These are phyloP conservation scores for Sphecodes monilicornis DNA, from an alignment of 2,888 invertebrate species.

Conservation along the genomic window DNA sequence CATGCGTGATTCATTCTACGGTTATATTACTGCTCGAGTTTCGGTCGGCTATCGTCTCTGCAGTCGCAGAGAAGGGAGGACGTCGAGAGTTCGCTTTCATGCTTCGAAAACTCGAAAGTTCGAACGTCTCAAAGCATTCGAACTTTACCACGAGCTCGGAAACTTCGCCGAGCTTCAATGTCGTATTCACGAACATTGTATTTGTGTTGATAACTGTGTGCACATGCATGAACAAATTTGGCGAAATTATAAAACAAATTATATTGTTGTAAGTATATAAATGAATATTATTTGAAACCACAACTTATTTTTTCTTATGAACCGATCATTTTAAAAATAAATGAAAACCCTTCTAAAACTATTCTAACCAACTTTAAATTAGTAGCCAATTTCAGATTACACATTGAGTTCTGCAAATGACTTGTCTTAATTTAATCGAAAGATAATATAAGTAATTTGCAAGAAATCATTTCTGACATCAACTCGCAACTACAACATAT, in stretches of 20 bases:
- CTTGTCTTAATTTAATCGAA: too few relatives aligned
- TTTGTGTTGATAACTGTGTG: neutral
- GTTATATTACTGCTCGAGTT: conserved; percentile 14
- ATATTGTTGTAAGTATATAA: neutral
- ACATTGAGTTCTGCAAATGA: too few relatives aligned
- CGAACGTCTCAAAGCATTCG: conserved; percentile 10
- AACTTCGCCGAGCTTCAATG: neutral
- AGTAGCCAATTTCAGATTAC: too few relatives aligned
- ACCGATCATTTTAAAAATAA: too few relatives aligned
- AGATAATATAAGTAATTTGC: too few relatives aligned
- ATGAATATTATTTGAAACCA: neutral
- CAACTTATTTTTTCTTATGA: too few relatives aligned
- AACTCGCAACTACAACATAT: too few relatives aligned
- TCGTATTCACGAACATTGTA: conserved; percentile 9
- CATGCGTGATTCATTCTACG: conserved; percentile 1
- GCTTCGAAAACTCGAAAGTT: conserved; percentile 3
- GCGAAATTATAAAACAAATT: neutral
- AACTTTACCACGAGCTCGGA: neutral
- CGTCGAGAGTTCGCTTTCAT: neutral
- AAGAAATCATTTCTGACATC: too few relatives aligned
- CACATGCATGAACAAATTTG: neutral
- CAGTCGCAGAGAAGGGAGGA: too few relatives aligned
- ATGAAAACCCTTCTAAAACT: too few relatives aligned
- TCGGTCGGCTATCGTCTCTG: neutral
- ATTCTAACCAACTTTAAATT: too few relatives aligned